These are phyloP conservation scores for Diadema setosum DNA, from an alignment of 35 echinoderm and acorn worm species.

Conservation along the genomic window DNA sequence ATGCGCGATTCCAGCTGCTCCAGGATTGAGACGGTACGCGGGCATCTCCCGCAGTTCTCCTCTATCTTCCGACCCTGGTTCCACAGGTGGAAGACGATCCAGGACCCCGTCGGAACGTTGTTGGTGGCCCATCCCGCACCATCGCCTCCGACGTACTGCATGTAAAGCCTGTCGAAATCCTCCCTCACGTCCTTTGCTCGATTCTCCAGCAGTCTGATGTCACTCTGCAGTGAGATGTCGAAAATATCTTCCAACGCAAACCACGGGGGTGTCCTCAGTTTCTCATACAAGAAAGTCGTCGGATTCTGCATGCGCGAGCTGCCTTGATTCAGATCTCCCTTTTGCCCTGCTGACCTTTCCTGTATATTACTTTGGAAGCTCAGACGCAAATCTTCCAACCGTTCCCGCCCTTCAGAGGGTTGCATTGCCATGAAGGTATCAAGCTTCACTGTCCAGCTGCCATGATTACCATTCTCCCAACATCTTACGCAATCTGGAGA, in stretches of 20 bases:
- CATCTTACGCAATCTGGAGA: too few species aligned
- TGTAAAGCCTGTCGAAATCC: not conserved
- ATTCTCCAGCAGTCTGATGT: not conserved
- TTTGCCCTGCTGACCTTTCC: not conserved
- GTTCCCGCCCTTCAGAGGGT: too few species aligned
- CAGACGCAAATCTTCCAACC: not conserved
- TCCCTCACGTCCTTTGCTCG: not conserved
- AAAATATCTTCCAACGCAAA: not conserved
- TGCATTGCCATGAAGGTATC: too few species aligned
- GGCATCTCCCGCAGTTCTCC: slow-evolving; percentile 51
- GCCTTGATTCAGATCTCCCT: not conserved
- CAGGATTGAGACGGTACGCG: slow-evolving; percentile 13
- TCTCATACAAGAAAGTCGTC: not conserved
- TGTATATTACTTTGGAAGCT: not conserved
- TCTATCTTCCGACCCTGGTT: slow-evolving; percentile 53
- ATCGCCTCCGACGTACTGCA: not conserved
- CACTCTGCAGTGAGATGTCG: not conserved
- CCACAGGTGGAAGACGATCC: slow-evolving; percentile 59
- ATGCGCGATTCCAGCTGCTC: slow-evolving; percentile 29
- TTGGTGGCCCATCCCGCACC: slow-evolving; percentile 35
- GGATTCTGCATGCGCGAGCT: not conserved
- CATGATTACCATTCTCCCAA: too few species aligned
- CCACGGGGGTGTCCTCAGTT: not conserved
- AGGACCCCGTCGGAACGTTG: slow-evolving; percentile 42
- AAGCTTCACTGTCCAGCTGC: too few species aligned